Evolutionary conservation across 2,888 invertebrate species (phyloP).

Genomic region (Parnassius glacialis): DNA sequence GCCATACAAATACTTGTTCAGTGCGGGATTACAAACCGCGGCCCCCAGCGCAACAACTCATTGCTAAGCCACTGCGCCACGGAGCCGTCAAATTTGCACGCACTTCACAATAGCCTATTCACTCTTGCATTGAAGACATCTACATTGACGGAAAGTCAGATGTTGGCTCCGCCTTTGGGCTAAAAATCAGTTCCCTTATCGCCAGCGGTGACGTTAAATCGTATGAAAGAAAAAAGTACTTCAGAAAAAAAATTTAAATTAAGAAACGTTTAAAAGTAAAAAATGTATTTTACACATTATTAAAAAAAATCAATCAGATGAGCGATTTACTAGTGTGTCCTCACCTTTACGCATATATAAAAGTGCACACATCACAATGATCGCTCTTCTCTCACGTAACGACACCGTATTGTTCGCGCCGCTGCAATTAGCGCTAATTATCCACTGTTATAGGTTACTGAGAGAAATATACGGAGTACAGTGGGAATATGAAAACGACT

Average conservation of each 20-base stretch:
- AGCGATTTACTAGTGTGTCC: slow-evolving; percentile 13
- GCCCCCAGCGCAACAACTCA: too few relatives aligned
- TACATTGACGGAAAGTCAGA: too few relatives aligned
- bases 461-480: not conserved
- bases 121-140: too few relatives aligned
- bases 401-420: slow-evolving; percentile 13
- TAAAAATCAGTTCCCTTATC: not conserved
- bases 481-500: not conserved
- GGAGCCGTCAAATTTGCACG: too few relatives aligned
- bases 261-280: not conserved
- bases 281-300: not conserved
- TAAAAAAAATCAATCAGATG: not conserved
- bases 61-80: too few relatives aligned
- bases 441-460: slow-evolving; percentile 3
- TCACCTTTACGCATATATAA: slow-evolving; percentile 9
- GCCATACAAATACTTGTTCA: too few relatives aligned
- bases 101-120: too few relatives aligned
- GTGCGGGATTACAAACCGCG: too few relatives aligned
- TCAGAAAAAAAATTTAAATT: not conserved
- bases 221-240: too few relatives aligned
- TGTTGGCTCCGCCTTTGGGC: not conserved
- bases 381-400: slow-evolving; percentile 18
- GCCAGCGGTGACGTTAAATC: too few relatives aligned
- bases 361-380: slow-evolving; percentile 19
- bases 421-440: slow-evolving; percentile 16